Evolutionary conservation across 2,797 vertebrate genomes (phyloP).

Genomic region (Trachurus trachurus): DNA sequence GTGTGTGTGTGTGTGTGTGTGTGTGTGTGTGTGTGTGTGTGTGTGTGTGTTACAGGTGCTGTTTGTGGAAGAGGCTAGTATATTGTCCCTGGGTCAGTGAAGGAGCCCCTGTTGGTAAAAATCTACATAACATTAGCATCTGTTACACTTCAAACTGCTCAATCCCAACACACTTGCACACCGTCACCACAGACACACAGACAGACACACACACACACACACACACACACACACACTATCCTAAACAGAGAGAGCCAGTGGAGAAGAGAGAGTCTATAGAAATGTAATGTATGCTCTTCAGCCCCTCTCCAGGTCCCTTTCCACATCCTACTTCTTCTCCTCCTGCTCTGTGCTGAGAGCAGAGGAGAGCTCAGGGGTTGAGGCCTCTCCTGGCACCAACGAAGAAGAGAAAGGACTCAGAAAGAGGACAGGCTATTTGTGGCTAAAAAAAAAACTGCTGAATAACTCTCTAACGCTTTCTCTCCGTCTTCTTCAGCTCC

Average conservation of each 20-base stretch:
- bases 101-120: slow-evolving; percentile 73
- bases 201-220: slow-evolving; percentile 10
- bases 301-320: slow-evolving; percentile 65
- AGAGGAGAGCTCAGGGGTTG: slow-evolving; percentile 45
- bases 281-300: slow-evolving; percentile 69
- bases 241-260: slow-evolving; percentile 33
- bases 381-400: slow-evolving; percentile 46
- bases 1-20: slow-evolving; percentile 43
- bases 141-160: slow-evolving; percentile 82
- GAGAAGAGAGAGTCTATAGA: slow-evolving; percentile 62
- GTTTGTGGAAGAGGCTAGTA: slow-evolving; percentile 54
- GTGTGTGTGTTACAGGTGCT: slow-evolving; percentile 76
- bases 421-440: slow-evolving; percentile 11
- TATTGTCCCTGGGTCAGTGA: slow-evolving; percentile 70
- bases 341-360: slow-evolving; percentile 50
- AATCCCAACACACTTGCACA: slow-evolving; percentile 14
- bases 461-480: slow-evolving; percentile 2
- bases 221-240: slow-evolving; percentile 22
- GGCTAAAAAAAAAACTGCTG: slow-evolving; percentile 15
- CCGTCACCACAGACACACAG: slow-evolving; percentile 7
- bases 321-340: slow-evolving; percentile 44
- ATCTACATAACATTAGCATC: slow-evolving; percentile 82
- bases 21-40: slow-evolving; percentile 48
- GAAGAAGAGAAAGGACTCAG: slow-evolving; percentile 19
- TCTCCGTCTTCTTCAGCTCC: slow-evolving; percentile 12